These are phyloP conservation scores for Rhyacichthys aspro DNA, from an alignment of 2,797 vertebrate species.

Conservation along the genomic window DNA sequence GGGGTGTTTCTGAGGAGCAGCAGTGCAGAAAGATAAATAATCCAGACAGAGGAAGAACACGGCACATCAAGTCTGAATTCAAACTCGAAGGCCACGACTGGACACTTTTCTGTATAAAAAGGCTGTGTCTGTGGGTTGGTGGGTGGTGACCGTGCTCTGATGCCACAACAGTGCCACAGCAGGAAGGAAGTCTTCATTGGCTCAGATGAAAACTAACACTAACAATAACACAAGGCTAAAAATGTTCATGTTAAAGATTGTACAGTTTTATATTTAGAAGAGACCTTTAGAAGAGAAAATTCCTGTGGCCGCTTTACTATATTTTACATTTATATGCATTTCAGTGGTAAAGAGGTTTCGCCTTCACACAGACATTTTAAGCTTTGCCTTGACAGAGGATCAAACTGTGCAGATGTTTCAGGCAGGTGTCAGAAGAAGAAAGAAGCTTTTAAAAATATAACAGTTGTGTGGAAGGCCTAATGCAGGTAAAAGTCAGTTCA, in stretches of 20 bases:
- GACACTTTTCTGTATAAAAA: not conserved
- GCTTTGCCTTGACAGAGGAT: not conserved
- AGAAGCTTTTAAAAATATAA: too few species aligned
- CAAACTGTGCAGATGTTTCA: not conserved
- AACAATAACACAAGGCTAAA: slow-evolving; percentile 53
- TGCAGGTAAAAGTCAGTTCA: too few species aligned
- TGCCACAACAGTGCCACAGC: slow-evolving; percentile 27
- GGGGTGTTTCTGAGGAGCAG: not conserved
- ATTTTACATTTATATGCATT: not conserved
- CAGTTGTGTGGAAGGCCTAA: too few species aligned
- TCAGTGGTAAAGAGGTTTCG: not conserved
- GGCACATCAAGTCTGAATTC: not conserved
- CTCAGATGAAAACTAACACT: slow-evolving; percentile 57
- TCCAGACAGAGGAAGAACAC: not conserved
- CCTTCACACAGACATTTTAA: not conserved
- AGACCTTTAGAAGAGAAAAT: slow-evolving; percentile 5
- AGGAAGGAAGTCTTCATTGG: slow-evolving; percentile 66
- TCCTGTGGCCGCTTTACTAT: slow-evolving; percentile 1
- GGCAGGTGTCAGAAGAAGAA: not conserved
- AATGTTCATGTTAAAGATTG: not conserved
- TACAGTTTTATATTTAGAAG: not conserved
- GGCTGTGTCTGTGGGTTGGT: slow-evolving; percentile 12
- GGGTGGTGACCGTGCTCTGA: slow-evolving; percentile 39
- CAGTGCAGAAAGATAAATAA: slow-evolving; percentile 16
- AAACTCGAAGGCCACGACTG: not conserved